A percentile compares a stretch with the other conserved stretches of the same genome.
phyloP scores from a whole-genome alignment of 2,797 vertebrate genomes.

The Aythya fuligula region DNA sequence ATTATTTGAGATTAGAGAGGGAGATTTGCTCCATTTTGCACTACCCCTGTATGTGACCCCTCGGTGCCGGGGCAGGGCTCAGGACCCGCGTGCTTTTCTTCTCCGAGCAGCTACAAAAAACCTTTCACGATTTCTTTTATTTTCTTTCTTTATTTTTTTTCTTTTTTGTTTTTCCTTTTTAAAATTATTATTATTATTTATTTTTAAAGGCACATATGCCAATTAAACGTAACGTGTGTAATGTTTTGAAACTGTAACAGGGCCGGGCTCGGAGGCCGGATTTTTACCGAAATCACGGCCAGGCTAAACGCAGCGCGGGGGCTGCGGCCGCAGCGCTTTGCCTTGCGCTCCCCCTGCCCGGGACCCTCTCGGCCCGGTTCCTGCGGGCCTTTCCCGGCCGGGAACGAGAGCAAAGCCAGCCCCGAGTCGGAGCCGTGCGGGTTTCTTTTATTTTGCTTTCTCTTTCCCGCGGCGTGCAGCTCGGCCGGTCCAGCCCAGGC shows the following conservation, averaged over 20 bases:
- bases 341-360: no score
- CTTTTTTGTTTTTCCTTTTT: no score
- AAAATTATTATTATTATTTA: no score
- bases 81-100: not conserved
- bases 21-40: conserved; percentile 45
- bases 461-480: not conserved
- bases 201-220: not conserved
- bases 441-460: not conserved
- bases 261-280: not conserved
- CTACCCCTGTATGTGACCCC: conserved; percentile 32
- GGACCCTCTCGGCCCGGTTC: not conserved
- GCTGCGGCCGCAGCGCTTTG: not conserved
- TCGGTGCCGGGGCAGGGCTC: not conserved
- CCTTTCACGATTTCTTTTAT: not conserved
- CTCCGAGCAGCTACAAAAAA: not conserved
- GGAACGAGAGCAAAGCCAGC: not conserved
- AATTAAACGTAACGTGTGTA: not conserved
- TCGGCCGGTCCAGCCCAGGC: not conserved
- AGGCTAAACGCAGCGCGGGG: not conserved
- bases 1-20: conserved; percentile 64
- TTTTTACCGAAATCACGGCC: not conserved
- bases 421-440: not conserved
- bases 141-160: not conserved
- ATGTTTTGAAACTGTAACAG: not conserved
- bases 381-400: not conserved